Evolutionary conservation across 2,113 vertebrate species (phyloP), one percentile per base, ranked within the genome.

Genomic region (Furnarius figulus): DNA sequence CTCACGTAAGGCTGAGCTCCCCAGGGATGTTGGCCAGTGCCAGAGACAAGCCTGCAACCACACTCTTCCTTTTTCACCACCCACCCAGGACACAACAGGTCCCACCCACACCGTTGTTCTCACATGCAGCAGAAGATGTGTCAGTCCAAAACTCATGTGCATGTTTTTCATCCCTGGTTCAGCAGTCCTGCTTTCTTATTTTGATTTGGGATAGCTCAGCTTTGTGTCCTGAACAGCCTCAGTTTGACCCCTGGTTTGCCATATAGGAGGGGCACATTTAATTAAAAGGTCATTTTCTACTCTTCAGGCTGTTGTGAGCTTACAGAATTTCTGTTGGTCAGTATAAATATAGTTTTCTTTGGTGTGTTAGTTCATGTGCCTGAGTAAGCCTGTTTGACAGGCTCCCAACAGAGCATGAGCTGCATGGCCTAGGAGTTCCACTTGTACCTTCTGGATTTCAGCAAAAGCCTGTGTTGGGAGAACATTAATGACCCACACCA

Each of bases 281-380:
- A 52, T 52, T 39, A 31, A 70, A 49, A 62, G 40, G 19, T 62
- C 23, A 12, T 62, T 61, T 47, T 74, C 61, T 71, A 58, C 21
- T 77, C 9, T 46, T 65, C 56, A 56, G 11, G 33, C 40, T 49
- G 23, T 18, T 33, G 40, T 37, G 46, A 42, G 18, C 21, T 49
- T 68, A n/a, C 33, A 59, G 33, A 66, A 44, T 50, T 52, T 46
- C 52, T 46, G 33, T 58, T 73, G 39, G 30, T 47, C 22, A 35
- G 53, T 62, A 75, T n/a, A 80, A 55, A 74, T 56, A 15, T 28
- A 31, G 20, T 23, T 49, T 10, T 13, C 19, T 6, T 47, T 68
- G 21, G 17, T n/a, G 27, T 33, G 7, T 25, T 22, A 39, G 16
- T 22, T 24, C 1, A 2, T 35, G n/a, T 1, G 0, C 25, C 40